These are phyloP conservation scores for Acomys russatus DNA, from an alignment of 2,797 vertebrate genomes.

Conservation along the genomic window DNA sequence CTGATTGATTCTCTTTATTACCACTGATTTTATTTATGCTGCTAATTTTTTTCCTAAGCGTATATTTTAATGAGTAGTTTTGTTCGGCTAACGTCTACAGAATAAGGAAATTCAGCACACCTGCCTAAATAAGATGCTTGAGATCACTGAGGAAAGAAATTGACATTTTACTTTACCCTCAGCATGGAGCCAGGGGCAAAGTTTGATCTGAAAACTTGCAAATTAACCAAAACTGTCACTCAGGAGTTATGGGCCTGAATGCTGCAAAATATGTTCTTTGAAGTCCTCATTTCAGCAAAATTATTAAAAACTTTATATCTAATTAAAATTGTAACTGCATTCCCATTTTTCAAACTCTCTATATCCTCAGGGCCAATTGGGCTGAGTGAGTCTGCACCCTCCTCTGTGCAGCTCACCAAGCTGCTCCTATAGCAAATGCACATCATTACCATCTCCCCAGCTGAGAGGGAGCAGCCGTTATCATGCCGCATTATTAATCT, in stretches of 20 bases:
- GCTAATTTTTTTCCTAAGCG: constrained; percentile 91
- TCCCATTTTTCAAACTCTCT: constrained; percentile 99
- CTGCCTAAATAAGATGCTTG: constrained; percentile 95
- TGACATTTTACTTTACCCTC: constrained; percentile 95
- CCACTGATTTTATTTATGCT: constrained; percentile 92
- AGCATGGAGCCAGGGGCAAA: constrained; percentile 95
- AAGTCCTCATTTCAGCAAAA: constrained; percentile 99
- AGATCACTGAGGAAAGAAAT: constrained; percentile 93
- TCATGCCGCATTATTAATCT: constrained; percentile 99
- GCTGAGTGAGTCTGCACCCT: constrained; percentile 96
- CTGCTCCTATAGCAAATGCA: constrained; percentile 99
- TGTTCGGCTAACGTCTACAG: constrained; percentile 91
- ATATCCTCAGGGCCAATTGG: constrained; percentile 99
- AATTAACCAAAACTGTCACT: constrained; percentile 98
- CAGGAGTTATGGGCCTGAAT: constrained; percentile 96
- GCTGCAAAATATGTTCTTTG: constrained; percentile 98
- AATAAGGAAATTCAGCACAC: constrained; percentile 93
- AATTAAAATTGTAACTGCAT: constrained; percentile 99
- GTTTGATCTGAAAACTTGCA: constrained; percentile 96
- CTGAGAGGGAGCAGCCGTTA: constrained; percentile 99
- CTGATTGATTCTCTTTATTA: constrained; percentile 93
- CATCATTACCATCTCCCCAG: constrained; percentile 99
- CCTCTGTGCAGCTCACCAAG: constrained; percentile 94
- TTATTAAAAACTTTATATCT: constrained; percentile 99
- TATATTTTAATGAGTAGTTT: constrained; percentile 94